Percentiles rank a stretch among this genome's conserved stretches.
Evolutionary conservation across 2,113 vertebrate genomes (phyloP).

Genomic region (Campylomormyrus tamandua): DNA sequence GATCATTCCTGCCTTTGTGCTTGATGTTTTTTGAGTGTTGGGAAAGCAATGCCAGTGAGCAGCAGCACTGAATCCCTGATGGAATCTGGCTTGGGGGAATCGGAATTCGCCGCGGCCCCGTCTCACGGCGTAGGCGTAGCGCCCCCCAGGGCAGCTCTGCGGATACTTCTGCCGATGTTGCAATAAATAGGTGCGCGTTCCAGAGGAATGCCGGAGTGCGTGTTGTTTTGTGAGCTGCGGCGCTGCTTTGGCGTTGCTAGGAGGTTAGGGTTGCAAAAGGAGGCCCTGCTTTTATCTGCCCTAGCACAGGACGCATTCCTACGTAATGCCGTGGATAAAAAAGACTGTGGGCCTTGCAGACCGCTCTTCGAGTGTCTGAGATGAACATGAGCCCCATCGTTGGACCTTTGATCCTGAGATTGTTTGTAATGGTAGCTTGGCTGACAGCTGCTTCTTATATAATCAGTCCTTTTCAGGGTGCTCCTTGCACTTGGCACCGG

Average conservation of each 20-base stretch:
- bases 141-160: neutral
- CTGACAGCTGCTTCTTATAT: neutral
- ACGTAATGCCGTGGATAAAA: neutral
- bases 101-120: neutral
- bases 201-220: neutral
- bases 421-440: conserved; percentile 1
- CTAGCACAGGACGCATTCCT: neutral
- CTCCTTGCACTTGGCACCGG: neutral
- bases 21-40: neutral
- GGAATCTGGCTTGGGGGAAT: neutral
- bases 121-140: neutral
- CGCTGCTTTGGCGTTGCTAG: neutral
- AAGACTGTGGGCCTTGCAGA: neutral
- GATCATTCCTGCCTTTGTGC: neutral
- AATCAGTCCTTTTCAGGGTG: neutral
- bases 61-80: neutral
- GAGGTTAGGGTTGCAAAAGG: neutral
- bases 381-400: conserved; percentile 1
- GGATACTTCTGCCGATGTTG: neutral
- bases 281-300: neutral
- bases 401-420: conserved; percentile 6
- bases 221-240: neutral
- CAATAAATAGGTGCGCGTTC: neutral
- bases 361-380: conserved; percentile 1
- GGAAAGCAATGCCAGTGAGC: neutral